A percentile compares a stretch with the other conserved stretches of the same genome.
These are phyloP conservation scores for Hemitrygon akajei DNA, from an alignment of 2,797 vertebrate genomes.

Conservation along the genomic window DNA sequence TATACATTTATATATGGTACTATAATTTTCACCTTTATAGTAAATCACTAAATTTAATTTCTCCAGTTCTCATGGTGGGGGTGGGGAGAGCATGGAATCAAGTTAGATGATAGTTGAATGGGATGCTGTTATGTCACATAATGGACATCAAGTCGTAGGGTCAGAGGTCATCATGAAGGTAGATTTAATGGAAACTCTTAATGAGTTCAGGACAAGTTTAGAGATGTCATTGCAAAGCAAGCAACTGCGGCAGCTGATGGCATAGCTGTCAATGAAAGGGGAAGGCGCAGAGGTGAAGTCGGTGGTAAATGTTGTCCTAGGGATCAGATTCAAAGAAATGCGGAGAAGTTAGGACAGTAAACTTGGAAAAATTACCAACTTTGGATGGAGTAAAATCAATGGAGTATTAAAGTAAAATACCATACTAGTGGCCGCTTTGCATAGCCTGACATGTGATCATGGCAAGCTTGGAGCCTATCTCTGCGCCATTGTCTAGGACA, in stretches of 20 bases:
- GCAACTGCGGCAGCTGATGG: too few relatives aligned
- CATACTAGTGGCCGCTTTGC: neutral
- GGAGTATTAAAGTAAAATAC: neutral
- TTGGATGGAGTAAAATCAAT: neutral
- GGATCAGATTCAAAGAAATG: neutral
- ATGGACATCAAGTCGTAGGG: too few relatives aligned
- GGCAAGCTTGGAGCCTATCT: neutral
- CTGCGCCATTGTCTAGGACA: neutral
- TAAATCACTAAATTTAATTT: too few relatives aligned
- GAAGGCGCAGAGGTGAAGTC: too few relatives aligned
- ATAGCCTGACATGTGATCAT: neutral
- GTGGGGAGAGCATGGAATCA: too few relatives aligned
- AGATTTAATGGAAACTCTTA: neutral
- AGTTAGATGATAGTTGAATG: too few relatives aligned
- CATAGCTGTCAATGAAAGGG: neutral
- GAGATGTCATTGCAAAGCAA: neutral
- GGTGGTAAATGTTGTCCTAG: neutral
- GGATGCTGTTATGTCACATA: too few relatives aligned
- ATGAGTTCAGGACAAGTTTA: neutral
- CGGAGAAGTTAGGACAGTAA: neutral
- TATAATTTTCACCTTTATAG: too few relatives aligned
- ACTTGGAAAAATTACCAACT: neutral
- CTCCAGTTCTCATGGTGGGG: too few relatives aligned
- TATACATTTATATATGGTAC: too few relatives aligned
- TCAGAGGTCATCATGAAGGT: neutral